phyloP scores from a whole-genome alignment of 1,140 invertebrate genomes.

The Cyphomyrmex costatus region DNA sequence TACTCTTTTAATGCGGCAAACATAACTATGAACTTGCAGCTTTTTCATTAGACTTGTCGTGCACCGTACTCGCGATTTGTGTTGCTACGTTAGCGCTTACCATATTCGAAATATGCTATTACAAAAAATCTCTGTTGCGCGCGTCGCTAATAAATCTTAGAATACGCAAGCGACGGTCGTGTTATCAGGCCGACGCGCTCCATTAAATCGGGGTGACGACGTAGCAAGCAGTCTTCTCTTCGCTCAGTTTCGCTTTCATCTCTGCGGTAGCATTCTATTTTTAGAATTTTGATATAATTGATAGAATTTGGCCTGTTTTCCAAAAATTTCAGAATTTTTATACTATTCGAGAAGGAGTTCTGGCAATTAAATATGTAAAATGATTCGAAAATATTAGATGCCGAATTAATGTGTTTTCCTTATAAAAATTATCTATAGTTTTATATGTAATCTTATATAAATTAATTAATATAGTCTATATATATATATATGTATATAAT shows the following conservation, averaged over 20 bases:
- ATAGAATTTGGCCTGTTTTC: background rate
- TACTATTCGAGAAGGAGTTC: background rate
- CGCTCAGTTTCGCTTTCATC: conserved; percentile 1
- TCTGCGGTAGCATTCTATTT: background rate
- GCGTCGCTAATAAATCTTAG: conserved; percentile 73
- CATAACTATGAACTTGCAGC: background rate
- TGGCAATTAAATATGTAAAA: background rate
- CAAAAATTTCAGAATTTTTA: background rate
- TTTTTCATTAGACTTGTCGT: background rate
- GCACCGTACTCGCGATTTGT: background rate
- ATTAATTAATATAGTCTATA: too few relatives aligned
- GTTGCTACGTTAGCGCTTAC: background rate
- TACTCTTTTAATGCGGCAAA: background rate
- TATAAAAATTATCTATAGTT: background rate
- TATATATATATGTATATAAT: too few relatives aligned
- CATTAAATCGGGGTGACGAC: conserved; percentile 72
- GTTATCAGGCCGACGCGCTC: conserved; percentile 73
- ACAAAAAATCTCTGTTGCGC: conserved; percentile 9
- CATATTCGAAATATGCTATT: conserved; percentile 34
- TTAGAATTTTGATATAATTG: background rate
- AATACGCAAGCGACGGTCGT: conserved; percentile 34
- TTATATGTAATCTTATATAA: too few relatives aligned
- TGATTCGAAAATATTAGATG: background rate
- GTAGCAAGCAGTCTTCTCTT: conserved; percentile 25
- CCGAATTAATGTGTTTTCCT: background rate